Conservation (phyloP, 2,888 invertebrate species). For the Trissolcus japonicus region DNA sequence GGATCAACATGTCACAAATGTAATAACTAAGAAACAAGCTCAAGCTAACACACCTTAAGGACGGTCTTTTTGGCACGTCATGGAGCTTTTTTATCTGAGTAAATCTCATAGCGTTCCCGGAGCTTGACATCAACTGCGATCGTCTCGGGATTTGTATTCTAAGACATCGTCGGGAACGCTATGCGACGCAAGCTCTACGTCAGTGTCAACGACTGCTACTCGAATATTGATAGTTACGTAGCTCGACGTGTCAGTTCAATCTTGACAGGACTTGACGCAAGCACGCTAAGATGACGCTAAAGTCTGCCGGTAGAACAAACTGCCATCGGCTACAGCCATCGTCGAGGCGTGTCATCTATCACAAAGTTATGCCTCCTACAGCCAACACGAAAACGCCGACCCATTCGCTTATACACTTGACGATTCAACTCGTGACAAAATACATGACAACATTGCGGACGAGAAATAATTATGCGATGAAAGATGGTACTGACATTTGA, state of each 20-base stretch:
- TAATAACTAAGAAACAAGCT: constrained; percentile 1
- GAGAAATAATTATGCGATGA: constrained; percentile 13
- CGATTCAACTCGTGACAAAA: constrained; percentile 32
- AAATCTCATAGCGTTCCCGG: constrained; percentile 40
- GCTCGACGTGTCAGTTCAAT: constrained; percentile 43
- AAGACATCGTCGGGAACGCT: constrained; percentile 33
- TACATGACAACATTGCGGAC: constrained; percentile 22
- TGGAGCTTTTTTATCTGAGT: constrained; percentile 32
- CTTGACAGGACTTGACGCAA: constrained; percentile 47
- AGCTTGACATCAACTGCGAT: constrained; percentile 22
- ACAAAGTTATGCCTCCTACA: constrained; percentile 28
- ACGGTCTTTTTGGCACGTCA: constrained; percentile 25
- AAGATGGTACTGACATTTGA: neutral
- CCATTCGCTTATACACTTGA: constrained; percentile 18
- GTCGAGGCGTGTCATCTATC: constrained; percentile 54
- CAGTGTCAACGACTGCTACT: constrained; percentile 51
- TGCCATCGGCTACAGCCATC: constrained; percentile 41
- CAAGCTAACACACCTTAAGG: constrained; percentile 15
- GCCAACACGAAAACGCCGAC: constrained; percentile 8
- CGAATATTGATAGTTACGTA: constrained; percentile 55
- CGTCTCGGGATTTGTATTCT: constrained; percentile 37
- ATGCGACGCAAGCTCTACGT: constrained; percentile 41
- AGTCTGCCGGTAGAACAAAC: constrained; percentile 41
- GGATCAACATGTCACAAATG: neutral
- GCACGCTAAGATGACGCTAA: constrained; percentile 36